Percentiles rank a stretch among this genome's conserved stretches.
Conservation (phyloP, 2,888 invertebrate genomes). For the Andrena haemorrhoa region DNA sequence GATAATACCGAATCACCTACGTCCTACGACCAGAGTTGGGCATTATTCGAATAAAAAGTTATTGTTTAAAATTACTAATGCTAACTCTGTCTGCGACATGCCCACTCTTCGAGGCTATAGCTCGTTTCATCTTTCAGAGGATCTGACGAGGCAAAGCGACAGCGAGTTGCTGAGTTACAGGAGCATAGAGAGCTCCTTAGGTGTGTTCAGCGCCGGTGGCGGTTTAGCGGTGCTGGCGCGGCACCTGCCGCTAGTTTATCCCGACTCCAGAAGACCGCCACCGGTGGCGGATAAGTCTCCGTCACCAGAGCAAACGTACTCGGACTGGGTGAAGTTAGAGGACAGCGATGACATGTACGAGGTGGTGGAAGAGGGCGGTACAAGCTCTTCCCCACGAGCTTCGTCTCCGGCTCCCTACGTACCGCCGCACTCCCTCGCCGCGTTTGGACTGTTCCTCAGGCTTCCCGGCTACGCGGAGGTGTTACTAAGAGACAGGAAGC, state of each 20-base stretch:
- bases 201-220: conserved; percentile 95
- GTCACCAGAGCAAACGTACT: conserved; percentile 85
- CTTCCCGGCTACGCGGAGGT: conserved; percentile 97
- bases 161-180: conserved; percentile 77
- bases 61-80: too few relatives aligned
- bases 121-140: conserved; percentile 69
- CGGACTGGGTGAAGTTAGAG: conserved; percentile 88
- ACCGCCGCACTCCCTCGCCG: conserved; percentile 96
- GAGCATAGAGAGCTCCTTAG: conserved; percentile 88
- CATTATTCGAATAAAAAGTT: too few relatives aligned
- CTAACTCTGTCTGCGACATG: too few relatives aligned
- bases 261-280: conserved; percentile 88
- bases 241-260: conserved; percentile 95
- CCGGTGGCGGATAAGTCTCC: conserved; percentile 87
- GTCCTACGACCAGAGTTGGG: too few relatives aligned
- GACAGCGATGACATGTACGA: conserved; percentile 88
- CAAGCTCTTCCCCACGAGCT: conserved; percentile 85
- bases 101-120: not conserved
- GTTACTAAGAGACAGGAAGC: conserved; percentile 92
- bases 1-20: not conserved
- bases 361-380: conserved; percentile 87
- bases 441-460: conserved; percentile 95
- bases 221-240: conserved; percentile 95
- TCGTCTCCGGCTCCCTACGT: conserved; percentile 88
- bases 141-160: conserved; percentile 74